Conservation (phyloP, 2,888 invertebrate species). For the Quadroppia sp. region DNA sequence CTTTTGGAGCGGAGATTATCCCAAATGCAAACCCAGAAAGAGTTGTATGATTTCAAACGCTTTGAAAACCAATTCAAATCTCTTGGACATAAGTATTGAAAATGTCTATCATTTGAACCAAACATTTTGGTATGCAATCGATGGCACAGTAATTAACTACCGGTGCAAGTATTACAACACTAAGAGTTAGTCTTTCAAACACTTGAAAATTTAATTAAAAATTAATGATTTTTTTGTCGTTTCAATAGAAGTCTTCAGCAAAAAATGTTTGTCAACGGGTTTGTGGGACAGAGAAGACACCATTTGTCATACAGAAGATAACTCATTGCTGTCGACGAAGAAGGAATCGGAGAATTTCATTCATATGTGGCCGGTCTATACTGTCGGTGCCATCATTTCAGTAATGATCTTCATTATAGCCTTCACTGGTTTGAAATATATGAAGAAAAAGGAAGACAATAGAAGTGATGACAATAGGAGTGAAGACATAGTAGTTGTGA, state of each 20-base stretch:
- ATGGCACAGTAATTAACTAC: slow-evolving; percentile 10
- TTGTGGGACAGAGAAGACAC: neutral
- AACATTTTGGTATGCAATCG: slow-evolving; percentile 15
- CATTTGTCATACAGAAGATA: neutral
- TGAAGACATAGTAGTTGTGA: neutral
- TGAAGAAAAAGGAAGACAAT: neutral
- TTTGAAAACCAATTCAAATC: neutral
- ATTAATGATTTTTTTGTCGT: neutral
- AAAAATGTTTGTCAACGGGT: neutral
- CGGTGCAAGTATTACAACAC: neutral
- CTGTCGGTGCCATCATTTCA: neutral
- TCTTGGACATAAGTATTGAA: neutral
- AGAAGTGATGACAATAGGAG: neutral
- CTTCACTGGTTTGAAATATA: neutral
- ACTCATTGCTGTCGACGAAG: neutral
- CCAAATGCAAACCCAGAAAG: neutral
- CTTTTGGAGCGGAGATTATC: slow-evolving; percentile 12
- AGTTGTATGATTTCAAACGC: neutral
- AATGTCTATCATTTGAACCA: slow-evolving; percentile 22
- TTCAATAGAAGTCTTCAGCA: neutral
- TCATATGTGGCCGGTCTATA: neutral
- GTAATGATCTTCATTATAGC: neutral
- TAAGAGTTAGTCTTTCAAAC: neutral
- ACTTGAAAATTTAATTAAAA: neutral
- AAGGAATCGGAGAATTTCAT: neutral